Conservation (phyloP, 2,797 vertebrate species). For the Nothura maculosa region DNA sequence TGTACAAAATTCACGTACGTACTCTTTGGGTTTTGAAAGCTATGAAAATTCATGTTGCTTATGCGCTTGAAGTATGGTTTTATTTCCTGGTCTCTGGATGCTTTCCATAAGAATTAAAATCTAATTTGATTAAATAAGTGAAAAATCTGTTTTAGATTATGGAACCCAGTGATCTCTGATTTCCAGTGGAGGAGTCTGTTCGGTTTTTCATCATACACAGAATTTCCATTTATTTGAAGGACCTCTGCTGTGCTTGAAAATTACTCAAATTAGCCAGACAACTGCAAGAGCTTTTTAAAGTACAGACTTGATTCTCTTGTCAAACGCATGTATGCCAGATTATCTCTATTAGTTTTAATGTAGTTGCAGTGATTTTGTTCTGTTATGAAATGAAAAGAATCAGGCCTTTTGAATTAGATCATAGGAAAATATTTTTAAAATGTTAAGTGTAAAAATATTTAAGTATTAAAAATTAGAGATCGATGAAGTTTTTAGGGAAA, state of each 20-base stretch:
- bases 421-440: neutral
- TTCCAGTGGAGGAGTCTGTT: neutral
- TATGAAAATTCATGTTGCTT: neutral
- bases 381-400: neutral
- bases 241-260: neutral
- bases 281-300: neutral
- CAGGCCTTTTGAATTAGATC: neutral
- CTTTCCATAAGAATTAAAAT: accelerated
- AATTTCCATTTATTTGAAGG: neutral
- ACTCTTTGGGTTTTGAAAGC: neutral
- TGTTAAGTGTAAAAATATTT: neutral
- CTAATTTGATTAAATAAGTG: neutral
- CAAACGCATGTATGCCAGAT: neutral
- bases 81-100: neutral
- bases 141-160: neutral
- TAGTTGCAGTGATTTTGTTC: neutral
- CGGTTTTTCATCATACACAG: neutral
- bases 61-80: neutral
- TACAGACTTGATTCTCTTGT: neutral
- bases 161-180: neutral
- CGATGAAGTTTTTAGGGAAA: neutral
- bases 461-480: neutral
- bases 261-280: neutral
- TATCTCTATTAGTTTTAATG: neutral
- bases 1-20: neutral